Percentiles rank a stretch among this genome's conserved stretches.
phyloP scores from a whole-genome alignment of 2,888 invertebrate species.

The Empis livida region DNA sequence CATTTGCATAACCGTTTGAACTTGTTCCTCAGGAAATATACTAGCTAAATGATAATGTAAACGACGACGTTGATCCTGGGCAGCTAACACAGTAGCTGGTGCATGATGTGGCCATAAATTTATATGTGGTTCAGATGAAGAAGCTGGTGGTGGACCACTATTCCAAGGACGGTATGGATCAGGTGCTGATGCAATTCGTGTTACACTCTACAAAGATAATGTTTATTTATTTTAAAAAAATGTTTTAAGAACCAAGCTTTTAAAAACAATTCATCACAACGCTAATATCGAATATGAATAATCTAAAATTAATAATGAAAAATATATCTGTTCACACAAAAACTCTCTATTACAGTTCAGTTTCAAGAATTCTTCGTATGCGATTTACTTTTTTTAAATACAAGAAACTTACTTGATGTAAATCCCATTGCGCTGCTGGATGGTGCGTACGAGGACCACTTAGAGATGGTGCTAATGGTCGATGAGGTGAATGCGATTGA shows the following conservation, averaged over 20 bases:
- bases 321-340: too few relatives aligned
- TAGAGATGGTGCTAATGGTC: constrained; percentile 18
- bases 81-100: constrained; percentile 11
- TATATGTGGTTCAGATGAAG: constrained; percentile 52
- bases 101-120: constrained; percentile 37
- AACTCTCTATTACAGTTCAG: too few relatives aligned
- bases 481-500: constrained; percentile 20
- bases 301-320: too few relatives aligned
- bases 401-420: constrained; percentile 17
- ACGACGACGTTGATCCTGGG: constrained; percentile 54
- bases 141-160: constrained; percentile 30
- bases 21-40: constrained; percentile 82
- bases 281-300: too few relatives aligned
- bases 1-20: constrained; percentile 74
- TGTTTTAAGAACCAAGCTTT: too few relatives aligned
- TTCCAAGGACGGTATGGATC: constrained; percentile 46
- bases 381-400: too few relatives aligned
- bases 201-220: constrained; percentile 40
- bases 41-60: constrained; percentile 82
- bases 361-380: too few relatives aligned
- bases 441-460: constrained; percentile 15
- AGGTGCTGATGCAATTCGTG: constrained; percentile 62
- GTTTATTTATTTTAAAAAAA: too few relatives aligned
- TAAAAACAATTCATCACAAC: too few relatives aligned
- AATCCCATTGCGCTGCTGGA: constrained; percentile 17